Base-by-base conservation (phyloP, 53 echinoderm and acorn worm species). In the Luidia sarsii region DNA sequence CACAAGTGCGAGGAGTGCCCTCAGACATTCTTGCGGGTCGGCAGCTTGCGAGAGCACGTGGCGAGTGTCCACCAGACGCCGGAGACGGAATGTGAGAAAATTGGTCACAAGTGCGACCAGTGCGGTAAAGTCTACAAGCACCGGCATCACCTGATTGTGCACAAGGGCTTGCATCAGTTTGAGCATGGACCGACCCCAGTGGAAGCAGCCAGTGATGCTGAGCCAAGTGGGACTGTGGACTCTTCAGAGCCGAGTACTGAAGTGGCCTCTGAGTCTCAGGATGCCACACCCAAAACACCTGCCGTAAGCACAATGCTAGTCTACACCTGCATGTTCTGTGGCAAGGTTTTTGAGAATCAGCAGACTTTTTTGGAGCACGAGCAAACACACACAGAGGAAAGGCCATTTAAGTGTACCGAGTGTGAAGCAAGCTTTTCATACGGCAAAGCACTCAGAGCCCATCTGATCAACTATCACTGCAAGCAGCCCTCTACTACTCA, bases 371-470 rank as follows among this genome's bases (percentile, higher is more conserved):
- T 22, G 23, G 25, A 31, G 46, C 69, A 69, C 13, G 50, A 69
- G 11, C 48, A 50, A 14, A n/a, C 28, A 21, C 50, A 46, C 48
- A 69, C 48, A 18, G 4, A 43, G 49, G 69, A 45, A 22, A 69
- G 28, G 49, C 53, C 69, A 13, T 68, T 25, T 28, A 68, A 39
- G 25, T 68, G 69, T 36, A 38, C 34, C 33, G 27, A 56, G 36
- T 74, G 75, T 38, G 57, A n/a, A n/a, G 57, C 13, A 56, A 56
- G 27, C 9, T 22, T 7, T 57, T 37, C 43, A 2, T 53, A 10
- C 71, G 52, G 15, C 29, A 50, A 71, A 50, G 53, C 14, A 33
- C 53, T 71, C 30, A n/a, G 31, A 15, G 21, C 5, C 32, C 71
- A 71, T 51, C 51, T 51, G 33, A 50, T 21, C 29, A 34, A 13